Percentiles rank a stretch among this genome's conserved stretches.
Conservation (phyloP, 1,140 invertebrate species). For the Colletes latitarsis region DNA sequence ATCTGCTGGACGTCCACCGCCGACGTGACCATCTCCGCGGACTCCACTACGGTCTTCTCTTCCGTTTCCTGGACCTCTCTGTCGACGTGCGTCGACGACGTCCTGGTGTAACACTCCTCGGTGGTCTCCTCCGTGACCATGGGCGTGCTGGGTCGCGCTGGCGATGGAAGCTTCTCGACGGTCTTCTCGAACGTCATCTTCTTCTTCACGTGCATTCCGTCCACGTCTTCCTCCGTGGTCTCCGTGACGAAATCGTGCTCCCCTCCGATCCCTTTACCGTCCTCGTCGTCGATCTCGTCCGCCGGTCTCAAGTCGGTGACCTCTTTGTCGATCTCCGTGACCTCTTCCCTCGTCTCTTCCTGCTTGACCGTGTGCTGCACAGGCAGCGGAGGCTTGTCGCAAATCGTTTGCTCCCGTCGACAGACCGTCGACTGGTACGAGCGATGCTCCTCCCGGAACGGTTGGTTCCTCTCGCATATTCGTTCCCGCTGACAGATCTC, state of each 20-base stretch:
- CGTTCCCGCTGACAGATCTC: conserved; percentile 67
- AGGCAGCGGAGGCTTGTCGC: conserved; percentile 57
- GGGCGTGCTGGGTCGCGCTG: conserved; percentile 43
- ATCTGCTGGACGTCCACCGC: conserved; percentile 74
- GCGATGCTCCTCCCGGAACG: conserved; percentile 71
- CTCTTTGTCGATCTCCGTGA: conserved; percentile 63
- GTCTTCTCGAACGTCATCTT: conserved; percentile 79
- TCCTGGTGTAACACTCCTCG: conserved; percentile 18
- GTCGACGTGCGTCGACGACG: conserved; percentile 55
- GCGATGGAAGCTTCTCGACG: conserved; percentile 68
- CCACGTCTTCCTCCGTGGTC: conserved; percentile 75
- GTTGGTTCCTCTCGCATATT: conserved; percentile 66
- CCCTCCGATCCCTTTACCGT: conserved; percentile 72
- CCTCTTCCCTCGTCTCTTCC: conserved; percentile 58
- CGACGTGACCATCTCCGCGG: conserved; percentile 70
- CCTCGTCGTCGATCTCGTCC: conserved; percentile 65
- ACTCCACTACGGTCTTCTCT: conserved; percentile 61
- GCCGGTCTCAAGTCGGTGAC: conserved; percentile 61
- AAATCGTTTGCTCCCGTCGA: conserved; percentile 50
- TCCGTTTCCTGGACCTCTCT: conserved; percentile 45
- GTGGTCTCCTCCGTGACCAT: conserved; percentile 10
- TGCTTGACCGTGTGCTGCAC: conserved; percentile 5
- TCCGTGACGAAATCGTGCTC: conserved; percentile 78
- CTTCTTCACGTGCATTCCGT: conserved; percentile 76
- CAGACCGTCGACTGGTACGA: conserved; percentile 63